phyloP scores from a whole-genome alignment of 2,113 vertebrate species.

The Chelonoidis abingdonii region DNA sequence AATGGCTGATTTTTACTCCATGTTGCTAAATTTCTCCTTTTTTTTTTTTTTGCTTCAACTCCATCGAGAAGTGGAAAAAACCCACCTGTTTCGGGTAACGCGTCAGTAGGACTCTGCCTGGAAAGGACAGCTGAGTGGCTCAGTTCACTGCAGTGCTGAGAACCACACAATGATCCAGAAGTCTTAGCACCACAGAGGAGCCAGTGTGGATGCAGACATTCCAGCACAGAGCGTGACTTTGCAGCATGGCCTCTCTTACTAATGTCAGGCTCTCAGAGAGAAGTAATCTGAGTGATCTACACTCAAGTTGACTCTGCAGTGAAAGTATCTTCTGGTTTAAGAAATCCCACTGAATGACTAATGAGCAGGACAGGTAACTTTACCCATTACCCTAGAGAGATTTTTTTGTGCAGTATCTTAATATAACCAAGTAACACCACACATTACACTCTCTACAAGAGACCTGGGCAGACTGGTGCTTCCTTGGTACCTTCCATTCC shows the following conservation, averaged over 20 bases:
- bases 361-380: background rate
- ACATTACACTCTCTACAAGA: background rate
- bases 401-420: background rate
- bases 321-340: background rate
- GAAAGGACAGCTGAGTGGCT: background rate
- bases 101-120: background rate
- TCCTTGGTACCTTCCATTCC: background rate
- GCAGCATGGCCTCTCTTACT: background rate
- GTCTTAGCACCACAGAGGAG: background rate
- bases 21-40: background rate
- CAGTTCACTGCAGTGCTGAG: background rate
- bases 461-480: background rate
- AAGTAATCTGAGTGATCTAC: background rate
- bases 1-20: background rate
- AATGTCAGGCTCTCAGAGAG: background rate
- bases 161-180: background rate
- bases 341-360: background rate
- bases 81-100: background rate
- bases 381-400: background rate
- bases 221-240: background rate
- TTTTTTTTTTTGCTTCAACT: no score
- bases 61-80: no score
- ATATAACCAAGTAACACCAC: background rate
- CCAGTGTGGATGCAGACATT: background rate
- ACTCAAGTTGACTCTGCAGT: background rate